Percentiles rank a stretch among this genome's conserved stretches.
Evolutionary conservation across 2,113 vertebrate genomes (phyloP).

Genomic region (Hemiprocne comata): DNA sequence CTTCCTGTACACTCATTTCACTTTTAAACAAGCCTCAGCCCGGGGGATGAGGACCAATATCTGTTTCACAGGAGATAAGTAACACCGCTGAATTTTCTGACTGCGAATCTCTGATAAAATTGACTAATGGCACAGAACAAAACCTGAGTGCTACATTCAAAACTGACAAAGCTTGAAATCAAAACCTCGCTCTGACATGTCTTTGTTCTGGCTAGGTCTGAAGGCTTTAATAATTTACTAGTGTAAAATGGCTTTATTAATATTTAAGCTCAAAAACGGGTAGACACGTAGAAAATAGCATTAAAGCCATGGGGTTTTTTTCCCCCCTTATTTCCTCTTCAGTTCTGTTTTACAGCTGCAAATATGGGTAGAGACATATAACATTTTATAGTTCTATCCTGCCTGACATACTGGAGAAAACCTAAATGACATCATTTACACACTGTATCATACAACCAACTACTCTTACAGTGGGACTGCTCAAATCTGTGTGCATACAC

Average conservation of each 20-base stretch:
- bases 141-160: constrained; percentile 12
- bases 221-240: constrained; percentile 43
- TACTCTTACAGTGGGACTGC: not conserved
- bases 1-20: not conserved
- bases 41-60: not conserved
- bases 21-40: not conserved
- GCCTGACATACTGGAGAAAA: not conserved
- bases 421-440: not conserved
- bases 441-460: not conserved
- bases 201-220: constrained; percentile 22
- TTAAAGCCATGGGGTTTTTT: not conserved
- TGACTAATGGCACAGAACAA: constrained; percentile 29
- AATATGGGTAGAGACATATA: not conserved
- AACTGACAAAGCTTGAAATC: constrained; percentile 55
- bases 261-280: constrained; percentile 17
- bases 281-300: constrained; percentile 18
- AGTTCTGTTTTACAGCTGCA: not conserved
- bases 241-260: constrained; percentile 33
- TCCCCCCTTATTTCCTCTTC: not conserved
- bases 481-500: not conserved
- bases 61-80: not conserved
- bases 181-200: not conserved
- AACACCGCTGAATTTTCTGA: not conserved
- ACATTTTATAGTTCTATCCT: not conserved
- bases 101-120: not conserved